Conservation (phyloP, 2,888 invertebrate species). For the Cataglyphis rosenhaueri region DNA sequence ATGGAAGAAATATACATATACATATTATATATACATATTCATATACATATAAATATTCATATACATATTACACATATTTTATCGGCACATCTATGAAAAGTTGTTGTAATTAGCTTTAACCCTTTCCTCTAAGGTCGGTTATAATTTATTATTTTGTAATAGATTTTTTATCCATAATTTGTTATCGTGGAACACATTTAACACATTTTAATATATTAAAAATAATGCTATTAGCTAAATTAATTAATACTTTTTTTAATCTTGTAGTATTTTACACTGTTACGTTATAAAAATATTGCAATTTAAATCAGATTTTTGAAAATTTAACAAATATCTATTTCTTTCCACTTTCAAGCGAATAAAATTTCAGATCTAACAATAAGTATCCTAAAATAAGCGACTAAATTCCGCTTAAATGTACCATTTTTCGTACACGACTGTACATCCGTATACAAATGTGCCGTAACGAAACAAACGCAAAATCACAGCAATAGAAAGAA, state of each 20-base stretch:
- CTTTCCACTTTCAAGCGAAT: background rate
- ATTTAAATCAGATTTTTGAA: background rate
- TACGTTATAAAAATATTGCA: background rate
- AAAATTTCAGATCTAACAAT: background rate
- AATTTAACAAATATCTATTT: background rate
- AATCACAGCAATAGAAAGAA: constrained; percentile 62
- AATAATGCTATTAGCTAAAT: background rate
- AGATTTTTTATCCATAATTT: background rate
- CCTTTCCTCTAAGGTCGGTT: background rate
- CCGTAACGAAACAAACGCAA: constrained; percentile 53
- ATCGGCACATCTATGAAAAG: constrained; percentile 3
- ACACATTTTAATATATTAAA: background rate
- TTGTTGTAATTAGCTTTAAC: background rate
- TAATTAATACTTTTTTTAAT: background rate
- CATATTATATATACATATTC: too few relatives aligned
- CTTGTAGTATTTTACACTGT: background rate
- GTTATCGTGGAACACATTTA: background rate
- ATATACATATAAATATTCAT: too few relatives aligned
- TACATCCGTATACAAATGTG: constrained; percentile 54
- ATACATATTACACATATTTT: constrained; percentile 8
- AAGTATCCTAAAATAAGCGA: background rate
- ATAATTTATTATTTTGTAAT: background rate
- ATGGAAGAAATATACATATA: constrained; percentile 17
- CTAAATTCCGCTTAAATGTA: background rate
- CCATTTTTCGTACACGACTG: background rate